Conservation (phyloP, 2,888 invertebrate genomes). For the Rhamnusium bicolor region DNA sequence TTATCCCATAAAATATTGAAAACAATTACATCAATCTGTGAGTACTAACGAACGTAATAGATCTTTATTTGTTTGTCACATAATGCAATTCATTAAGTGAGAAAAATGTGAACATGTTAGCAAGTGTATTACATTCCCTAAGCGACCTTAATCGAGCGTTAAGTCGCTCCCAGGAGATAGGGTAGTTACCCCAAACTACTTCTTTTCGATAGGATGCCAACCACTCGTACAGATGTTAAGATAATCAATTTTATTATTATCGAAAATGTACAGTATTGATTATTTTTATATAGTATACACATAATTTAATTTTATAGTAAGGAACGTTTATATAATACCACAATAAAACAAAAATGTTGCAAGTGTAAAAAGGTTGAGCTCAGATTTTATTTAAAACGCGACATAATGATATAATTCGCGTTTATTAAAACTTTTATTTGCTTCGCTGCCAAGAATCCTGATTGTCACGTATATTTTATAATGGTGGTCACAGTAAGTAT, state of each 20-base stretch:
- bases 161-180: conserved; percentile 66
- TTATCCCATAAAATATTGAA: conserved; percentile 12
- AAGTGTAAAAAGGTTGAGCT: background rate
- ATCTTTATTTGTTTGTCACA: conserved; percentile 62
- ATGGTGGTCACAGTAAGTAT: too few species aligned
- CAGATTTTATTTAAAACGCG: too few species aligned
- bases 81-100: conserved; percentile 68
- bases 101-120: conserved; percentile 67
- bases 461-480: too few species aligned
- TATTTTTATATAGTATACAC: background rate
- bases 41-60: conserved; percentile 32
- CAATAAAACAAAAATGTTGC: background rate
- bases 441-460: too few species aligned
- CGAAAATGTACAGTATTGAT: background rate
- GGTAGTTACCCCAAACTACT: conserved; percentile 60
- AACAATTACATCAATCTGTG: conserved; percentile 42
- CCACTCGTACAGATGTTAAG: conserved; percentile 59
- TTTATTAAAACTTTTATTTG: too few species aligned
- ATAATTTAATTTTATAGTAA: background rate
- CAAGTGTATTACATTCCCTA: conserved; percentile 69
- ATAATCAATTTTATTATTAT: conserved; percentile 56
- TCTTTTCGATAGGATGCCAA: conserved; percentile 42
- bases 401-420: too few species aligned
- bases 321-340: background rate
- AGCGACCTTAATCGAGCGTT: conserved; percentile 71